Conservation (phyloP, 2,113 vertebrate genomes). For the Eretmochelys imbricata region DNA sequence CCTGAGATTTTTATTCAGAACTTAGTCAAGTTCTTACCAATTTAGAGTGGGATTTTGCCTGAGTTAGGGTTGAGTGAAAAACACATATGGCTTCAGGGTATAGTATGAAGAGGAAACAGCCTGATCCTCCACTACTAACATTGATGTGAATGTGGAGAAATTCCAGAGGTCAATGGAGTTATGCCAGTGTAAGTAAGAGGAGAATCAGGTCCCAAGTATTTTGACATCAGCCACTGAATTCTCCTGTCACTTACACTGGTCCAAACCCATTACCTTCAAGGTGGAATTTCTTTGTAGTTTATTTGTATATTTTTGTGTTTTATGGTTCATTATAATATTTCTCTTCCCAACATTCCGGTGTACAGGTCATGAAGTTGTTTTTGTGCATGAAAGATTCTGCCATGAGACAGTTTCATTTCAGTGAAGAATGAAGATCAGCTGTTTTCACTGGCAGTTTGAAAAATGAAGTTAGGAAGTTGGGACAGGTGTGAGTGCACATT, state of each 20-base stretch:
- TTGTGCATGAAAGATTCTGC: not conserved
- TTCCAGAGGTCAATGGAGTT: not conserved
- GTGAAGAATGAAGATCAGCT: slow-evolving; percentile 37
- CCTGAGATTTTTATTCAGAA: not conserved
- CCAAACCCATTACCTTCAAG: not conserved
- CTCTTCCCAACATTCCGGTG: not conserved
- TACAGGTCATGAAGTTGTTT: not conserved
- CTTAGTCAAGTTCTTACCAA: not conserved
- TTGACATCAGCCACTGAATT: not conserved
- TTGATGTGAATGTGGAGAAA: not conserved
- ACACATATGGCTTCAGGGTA: not conserved
- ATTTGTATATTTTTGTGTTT: not conserved
- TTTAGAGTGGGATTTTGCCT: not conserved
- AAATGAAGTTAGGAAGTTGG: slow-evolving; percentile 60
- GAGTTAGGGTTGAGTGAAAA: not conserved
- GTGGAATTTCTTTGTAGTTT: slow-evolving; percentile 1
- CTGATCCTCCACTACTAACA: not conserved
- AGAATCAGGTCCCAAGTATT: not conserved
- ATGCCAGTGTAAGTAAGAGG: not conserved
- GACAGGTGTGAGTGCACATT: slow-evolving; percentile 76
- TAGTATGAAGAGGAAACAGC: not conserved
- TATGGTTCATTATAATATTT: not conserved
- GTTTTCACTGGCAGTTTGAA: slow-evolving; percentile 59
- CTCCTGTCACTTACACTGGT: slow-evolving; percentile 20
- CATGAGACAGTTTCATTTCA: slow-evolving; percentile 18